Evolutionary conservation across 2,797 vertebrate species (phyloP).

Genomic region (Gadopsis bispinosus): DNA sequence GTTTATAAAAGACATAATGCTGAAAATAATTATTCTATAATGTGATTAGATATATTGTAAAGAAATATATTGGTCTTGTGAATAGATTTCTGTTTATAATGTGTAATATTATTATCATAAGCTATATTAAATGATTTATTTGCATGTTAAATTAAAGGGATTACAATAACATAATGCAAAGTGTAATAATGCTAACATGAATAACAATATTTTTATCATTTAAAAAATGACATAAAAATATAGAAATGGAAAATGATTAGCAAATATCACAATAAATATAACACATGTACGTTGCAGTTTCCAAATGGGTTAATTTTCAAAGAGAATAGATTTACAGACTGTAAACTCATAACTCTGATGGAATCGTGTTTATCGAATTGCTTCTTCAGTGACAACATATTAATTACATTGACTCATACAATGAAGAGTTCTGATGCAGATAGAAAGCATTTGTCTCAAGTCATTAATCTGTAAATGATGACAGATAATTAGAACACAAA

Average conservation of each 20-base stretch:
- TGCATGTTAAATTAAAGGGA: not conserved
- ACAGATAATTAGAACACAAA: not conserved
- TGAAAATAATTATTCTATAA: not conserved
- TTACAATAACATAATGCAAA: not conserved
- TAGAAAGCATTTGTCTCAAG: not conserved
- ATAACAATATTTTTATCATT: not conserved
- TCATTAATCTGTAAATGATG: not conserved
- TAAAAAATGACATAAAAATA: not conserved
- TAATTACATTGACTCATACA: not conserved
- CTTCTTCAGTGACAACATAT: not conserved
- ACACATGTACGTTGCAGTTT: not conserved
- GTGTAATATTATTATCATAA: not conserved
- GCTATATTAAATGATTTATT: not conserved
- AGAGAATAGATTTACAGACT: not conserved
- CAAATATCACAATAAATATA: not conserved
- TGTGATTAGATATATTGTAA: not conserved
- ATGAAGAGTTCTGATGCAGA: not conserved
- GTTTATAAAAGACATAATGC: not conserved
- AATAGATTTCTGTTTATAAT: not conserved
- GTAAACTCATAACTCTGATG: not conserved
- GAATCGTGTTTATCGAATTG: not conserved
- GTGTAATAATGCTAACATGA: not conserved
- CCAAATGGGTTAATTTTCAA: not conserved
- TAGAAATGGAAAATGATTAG: not conserved
- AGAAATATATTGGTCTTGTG: not conserved